Evolutionary conservation across 2,888 invertebrate genomes (phyloP).

Genomic region (Cancer borealis): DNA sequence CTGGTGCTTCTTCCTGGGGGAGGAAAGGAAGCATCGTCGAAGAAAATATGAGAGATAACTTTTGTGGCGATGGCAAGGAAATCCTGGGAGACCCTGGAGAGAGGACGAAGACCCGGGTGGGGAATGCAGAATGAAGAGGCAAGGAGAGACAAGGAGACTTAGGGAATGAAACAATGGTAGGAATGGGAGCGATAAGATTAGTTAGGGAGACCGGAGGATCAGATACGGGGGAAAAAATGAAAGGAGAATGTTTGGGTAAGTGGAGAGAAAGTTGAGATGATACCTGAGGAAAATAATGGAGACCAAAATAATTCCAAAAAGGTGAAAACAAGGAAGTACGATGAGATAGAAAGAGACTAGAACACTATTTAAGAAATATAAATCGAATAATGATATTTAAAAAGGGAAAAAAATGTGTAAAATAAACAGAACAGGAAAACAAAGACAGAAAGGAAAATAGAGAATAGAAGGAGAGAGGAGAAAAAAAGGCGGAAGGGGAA

Average conservation of each 20-base stretch:
- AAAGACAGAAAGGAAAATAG: no score
- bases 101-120: not conserved
- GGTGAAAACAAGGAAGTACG: no score
- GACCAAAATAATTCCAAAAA: not conserved
- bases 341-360: no score
- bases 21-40: not conserved
- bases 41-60: constrained; percentile 21
- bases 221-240: no score
- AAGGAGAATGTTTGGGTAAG: not conserved
- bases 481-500: no score
- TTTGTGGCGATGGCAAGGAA: not conserved
- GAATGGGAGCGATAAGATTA: not conserved
- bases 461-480: no score
- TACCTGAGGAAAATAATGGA: not conserved
- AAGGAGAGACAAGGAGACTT: not conserved
- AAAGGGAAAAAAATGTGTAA: no score
- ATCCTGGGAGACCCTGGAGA: not conserved
- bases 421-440: no score
- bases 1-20: not conserved
- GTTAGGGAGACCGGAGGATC: not conserved
- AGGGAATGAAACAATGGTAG: not conserved
- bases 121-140: not conserved
- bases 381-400: no score
- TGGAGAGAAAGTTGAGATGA: not conserved
- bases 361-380: no score